These are phyloP conservation scores for Linyphia triangularis DNA, from an alignment of 2,888 invertebrate genomes.

Conservation along the genomic window DNA sequence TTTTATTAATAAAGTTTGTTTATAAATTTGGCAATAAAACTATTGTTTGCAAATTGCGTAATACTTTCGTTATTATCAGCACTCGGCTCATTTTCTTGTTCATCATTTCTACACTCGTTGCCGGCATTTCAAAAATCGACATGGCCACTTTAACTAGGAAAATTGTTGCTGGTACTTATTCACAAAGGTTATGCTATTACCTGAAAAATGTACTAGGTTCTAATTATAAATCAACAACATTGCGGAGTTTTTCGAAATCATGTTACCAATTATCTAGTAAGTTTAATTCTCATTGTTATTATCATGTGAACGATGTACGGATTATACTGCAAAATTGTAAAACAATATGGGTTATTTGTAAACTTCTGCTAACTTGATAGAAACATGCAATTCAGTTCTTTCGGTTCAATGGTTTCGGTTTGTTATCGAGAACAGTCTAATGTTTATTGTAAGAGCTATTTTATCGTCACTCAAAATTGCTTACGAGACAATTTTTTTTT, in stretches of 20 bases:
- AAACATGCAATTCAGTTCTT: too few species aligned
- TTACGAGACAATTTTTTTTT: too few species aligned
- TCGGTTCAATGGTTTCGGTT: too few species aligned
- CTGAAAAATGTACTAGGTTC: neutral
- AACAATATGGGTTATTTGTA: too few species aligned
- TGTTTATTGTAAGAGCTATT: too few species aligned
- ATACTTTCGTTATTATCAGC: slow-evolving; percentile 6
- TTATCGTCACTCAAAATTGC: too few species aligned
- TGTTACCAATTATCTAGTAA: slow-evolving; percentile 22
- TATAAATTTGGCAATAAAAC: neutral
- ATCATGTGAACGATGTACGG: too few species aligned
- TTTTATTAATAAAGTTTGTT: neutral
- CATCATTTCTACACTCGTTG: neutral
- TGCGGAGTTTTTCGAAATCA: slow-evolving; percentile 23
- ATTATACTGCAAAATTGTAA: too few species aligned
- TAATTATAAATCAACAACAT: neutral
- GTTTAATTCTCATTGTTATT: too few species aligned
- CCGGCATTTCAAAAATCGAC: neutral
- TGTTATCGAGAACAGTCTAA: too few species aligned
- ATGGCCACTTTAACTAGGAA: slow-evolving; percentile 7
- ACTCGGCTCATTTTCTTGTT: neutral
- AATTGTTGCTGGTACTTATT: neutral
- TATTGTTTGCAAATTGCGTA: slow-evolving; percentile 2
- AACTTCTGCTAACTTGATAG: too few species aligned
- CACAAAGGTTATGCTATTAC: neutral